A percentile compares a stretch with the other conserved stretches of the same genome.
phyloP scores from a whole-genome alignment of 2,113 vertebrate species.

The Pyrgilauda ruficollis region DNA sequence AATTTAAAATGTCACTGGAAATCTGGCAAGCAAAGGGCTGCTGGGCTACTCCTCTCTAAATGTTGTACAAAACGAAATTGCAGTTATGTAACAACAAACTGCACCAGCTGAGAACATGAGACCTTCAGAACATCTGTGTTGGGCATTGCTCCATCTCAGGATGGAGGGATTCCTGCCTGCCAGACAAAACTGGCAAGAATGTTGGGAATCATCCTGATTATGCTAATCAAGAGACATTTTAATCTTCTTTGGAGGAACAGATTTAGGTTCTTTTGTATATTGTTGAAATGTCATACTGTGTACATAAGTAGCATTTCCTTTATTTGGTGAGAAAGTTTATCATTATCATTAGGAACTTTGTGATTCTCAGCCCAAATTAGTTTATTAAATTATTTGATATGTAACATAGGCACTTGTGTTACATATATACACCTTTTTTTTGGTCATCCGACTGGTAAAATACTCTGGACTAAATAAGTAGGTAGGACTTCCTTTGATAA shows the following conservation, averaged over 20 bases:
- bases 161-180: constrained; percentile 33
- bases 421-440: background rate
- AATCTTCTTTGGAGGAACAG: background rate
- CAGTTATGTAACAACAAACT: constrained; percentile 33
- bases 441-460: background rate
- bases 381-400: background rate
- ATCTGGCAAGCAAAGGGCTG: background rate
- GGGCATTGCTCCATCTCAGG: constrained; percentile 22
- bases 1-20: constrained; percentile 7
- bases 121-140: constrained; percentile 56
- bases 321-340: background rate
- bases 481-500: background rate
- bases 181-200: constrained; percentile 39
- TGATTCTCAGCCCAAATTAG: background rate
- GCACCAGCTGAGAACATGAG: background rate
- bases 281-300: background rate
- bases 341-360: background rate
- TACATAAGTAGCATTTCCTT: background rate
- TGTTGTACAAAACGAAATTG: constrained; percentile 22
- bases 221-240: background rate
- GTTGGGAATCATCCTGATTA: background rate
- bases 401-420: background rate
- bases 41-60: constrained; percentile 41
- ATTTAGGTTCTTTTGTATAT: background rate
- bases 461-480: background rate